These are phyloP conservation scores for Xenopus laevis DNA, from an alignment of 2,113 vertebrate species.

Conservation along the genomic window DNA sequence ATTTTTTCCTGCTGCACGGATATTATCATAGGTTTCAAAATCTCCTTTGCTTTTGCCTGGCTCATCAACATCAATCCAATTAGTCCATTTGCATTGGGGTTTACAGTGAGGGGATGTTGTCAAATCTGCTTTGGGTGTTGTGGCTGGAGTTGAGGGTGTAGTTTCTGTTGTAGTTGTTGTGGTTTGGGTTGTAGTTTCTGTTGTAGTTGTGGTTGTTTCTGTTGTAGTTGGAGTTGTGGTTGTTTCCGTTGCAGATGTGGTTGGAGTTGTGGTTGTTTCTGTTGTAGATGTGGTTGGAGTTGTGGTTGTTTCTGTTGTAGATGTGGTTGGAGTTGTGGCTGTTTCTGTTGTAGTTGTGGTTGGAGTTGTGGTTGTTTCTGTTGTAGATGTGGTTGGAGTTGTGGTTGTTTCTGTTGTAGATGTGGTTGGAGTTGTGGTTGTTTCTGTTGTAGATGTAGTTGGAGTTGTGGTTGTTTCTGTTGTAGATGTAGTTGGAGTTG, in stretches of 20 bases:
- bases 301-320: too few species aligned
- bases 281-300: neutral
- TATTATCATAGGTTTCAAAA: neutral
- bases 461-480: neutral
- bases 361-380: fast-evolving
- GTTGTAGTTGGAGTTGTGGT: neutral
- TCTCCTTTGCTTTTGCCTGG: conserved; percentile 22
- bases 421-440: too few species aligned
- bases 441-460: too few species aligned
- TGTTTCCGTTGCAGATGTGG: too few species aligned
- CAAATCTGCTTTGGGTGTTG: fast-evolving
- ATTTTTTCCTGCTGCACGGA: neutral
- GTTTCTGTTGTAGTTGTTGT: neutral
- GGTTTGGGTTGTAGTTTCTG: neutral
- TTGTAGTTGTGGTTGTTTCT: neutral
- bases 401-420: too few species aligned
- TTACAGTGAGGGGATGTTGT: fast-evolving
- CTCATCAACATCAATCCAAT: conserved; percentile 23
- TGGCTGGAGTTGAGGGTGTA: fast-evolving
- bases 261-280: too few species aligned
- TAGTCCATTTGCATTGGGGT: conserved; percentile 19
- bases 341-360: neutral
- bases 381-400: too few species aligned
- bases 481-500: neutral
- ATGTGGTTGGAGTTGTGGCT: too few species aligned